phyloP scores from a whole-genome alignment of 2,888 invertebrate species.

The Lathronympha strigana region DNA sequence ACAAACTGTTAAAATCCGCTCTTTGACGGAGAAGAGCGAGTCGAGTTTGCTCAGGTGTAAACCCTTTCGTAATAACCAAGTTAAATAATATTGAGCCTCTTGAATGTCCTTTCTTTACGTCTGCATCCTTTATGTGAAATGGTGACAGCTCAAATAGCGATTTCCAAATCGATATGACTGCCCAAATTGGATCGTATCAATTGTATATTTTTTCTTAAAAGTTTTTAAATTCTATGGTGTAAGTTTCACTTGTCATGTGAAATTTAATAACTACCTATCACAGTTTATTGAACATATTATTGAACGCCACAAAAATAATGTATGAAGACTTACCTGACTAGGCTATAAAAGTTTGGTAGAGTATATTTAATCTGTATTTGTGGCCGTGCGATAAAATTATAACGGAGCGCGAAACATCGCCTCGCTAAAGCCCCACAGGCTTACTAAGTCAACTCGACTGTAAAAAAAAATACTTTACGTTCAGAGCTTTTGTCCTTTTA shows the following conservation, averaged over 20 bases:
- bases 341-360: not conserved
- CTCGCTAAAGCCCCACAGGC: slow-evolving; percentile 70
- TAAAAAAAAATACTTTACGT: slow-evolving; percentile 72
- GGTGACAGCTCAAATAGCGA: slow-evolving; percentile 45
- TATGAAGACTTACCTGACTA: not conserved
- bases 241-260: slow-evolving; percentile 22
- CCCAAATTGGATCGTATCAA: slow-evolving; percentile 34
- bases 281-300: too few species aligned
- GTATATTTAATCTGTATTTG: slow-evolving; percentile 25
- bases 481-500: slow-evolving; percentile 77
- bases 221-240: slow-evolving; percentile 10
- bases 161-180: slow-evolving; percentile 40
- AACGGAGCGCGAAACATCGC: slow-evolving; percentile 61
- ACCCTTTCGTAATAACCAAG: slow-evolving; percentile 48
- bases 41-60: slow-evolving; percentile 74
- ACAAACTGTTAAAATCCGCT: slow-evolving; percentile 79
- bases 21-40: slow-evolving; percentile 64
- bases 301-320: not conserved
- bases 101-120: slow-evolving; percentile 42
- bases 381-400: slow-evolving; percentile 59
- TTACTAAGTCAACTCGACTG: slow-evolving; percentile 69
- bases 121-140: slow-evolving; percentile 43
- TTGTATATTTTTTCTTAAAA: slow-evolving; percentile 22
- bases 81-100: slow-evolving; percentile 46
- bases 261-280: slow-evolving; percentile 5